Conservation (phyloP, 2,797 vertebrate genomes). For the Choloepus didactylus region DNA sequence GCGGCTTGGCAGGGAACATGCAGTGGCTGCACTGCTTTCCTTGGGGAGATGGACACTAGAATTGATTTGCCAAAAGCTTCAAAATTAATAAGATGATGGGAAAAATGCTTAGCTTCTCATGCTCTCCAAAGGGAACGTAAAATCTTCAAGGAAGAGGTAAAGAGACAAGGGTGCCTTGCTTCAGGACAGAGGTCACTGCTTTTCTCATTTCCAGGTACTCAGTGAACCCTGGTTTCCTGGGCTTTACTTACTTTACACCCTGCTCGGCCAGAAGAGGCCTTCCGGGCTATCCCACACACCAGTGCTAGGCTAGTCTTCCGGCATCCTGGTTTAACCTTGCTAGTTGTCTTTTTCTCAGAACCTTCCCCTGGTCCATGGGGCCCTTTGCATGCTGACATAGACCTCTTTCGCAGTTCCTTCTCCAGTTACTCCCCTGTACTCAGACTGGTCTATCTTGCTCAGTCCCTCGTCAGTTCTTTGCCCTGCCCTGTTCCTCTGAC, state of each 20-base stretch:
- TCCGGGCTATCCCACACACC: background rate
- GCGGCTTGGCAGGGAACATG: background rate
- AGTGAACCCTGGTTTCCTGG: background rate
- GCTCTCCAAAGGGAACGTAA: background rate
- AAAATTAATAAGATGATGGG: background rate
- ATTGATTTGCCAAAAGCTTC: background rate
- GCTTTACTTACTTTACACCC: background rate
- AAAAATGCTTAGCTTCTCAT: background rate
- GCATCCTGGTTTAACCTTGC: background rate
- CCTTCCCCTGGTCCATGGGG: background rate
- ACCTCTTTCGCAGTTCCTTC: background rate
- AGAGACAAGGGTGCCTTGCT: background rate
- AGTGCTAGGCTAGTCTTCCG: background rate
- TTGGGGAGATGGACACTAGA: background rate
- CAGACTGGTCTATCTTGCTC: background rate
- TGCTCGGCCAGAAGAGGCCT: background rate
- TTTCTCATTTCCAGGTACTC: background rate
- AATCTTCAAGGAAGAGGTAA: background rate
- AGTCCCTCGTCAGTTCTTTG: background rate
- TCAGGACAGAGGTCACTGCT: background rate
- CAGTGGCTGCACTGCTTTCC: background rate
- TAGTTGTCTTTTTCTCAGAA: background rate
- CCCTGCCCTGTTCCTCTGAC: background rate
- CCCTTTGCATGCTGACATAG: background rate
- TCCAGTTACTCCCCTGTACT: background rate